phyloP scores from a whole-genome alignment of 2,113 vertebrate genomes.

The Oxyruncus cristatus region DNA sequence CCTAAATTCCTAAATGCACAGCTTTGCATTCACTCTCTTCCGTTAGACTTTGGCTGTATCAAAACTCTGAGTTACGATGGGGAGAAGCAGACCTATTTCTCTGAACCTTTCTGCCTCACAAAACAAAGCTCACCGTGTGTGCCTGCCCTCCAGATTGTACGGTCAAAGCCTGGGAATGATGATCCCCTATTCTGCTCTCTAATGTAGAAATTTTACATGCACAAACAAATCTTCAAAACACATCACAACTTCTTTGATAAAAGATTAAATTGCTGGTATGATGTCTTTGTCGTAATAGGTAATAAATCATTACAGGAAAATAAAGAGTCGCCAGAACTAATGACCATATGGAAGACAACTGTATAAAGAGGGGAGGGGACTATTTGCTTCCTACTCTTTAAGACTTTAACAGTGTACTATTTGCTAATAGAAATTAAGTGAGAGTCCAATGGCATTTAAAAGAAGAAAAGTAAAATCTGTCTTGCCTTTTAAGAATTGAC shows the following conservation, averaged over 20 bases:
- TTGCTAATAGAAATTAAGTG: not conserved
- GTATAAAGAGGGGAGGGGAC: not conserved
- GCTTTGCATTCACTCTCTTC: not conserved
- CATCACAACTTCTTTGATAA: not conserved
- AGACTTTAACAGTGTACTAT: not conserved
- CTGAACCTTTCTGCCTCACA: not conserved
- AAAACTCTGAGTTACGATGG: not conserved
- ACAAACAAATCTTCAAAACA: not conserved
- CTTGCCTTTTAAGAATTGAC: not conserved
- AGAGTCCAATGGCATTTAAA: not conserved
- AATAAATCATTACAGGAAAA: not conserved
- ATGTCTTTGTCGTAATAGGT: not conserved
- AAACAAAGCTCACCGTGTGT: fast-evolving
- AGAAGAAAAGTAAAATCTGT: not conserved
- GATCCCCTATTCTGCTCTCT: not conserved
- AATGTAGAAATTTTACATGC: fast-evolving
- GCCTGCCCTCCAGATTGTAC: not conserved
- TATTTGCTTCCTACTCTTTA: not conserved
- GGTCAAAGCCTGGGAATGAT: not conserved
- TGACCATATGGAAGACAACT: not conserved
- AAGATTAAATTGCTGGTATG: not conserved
- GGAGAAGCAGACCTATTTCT: not conserved
- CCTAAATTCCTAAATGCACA: fast-evolving
- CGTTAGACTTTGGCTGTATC: not conserved
- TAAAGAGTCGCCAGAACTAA: not conserved